Conservation (phyloP, 2,888 invertebrate genomes). For the Chromoteleia sp. region DNA sequence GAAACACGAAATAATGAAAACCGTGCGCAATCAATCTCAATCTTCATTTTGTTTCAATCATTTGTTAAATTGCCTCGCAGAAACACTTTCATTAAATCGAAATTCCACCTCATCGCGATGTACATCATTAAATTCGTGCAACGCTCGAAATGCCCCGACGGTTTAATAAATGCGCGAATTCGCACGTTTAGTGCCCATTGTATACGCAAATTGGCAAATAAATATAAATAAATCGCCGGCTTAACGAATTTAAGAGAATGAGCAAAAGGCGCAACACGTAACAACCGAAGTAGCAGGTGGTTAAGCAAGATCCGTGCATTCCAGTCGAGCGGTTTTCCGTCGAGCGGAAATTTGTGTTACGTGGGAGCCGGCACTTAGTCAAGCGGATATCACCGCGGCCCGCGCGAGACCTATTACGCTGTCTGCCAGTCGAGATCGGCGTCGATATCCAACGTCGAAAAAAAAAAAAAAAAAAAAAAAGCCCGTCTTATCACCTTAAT, state of each 20-base stretch:
- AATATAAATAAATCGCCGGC: constrained; percentile 46
- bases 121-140: constrained; percentile 38
- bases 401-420: constrained; percentile 32
- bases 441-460: constrained; percentile 4
- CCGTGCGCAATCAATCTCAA: constrained; percentile 30
- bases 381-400: constrained; percentile 32
- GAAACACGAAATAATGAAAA: constrained; percentile 25
- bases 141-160: constrained; percentile 6
- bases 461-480: constrained; percentile 54
- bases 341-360: constrained; percentile 64
- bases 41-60: constrained; percentile 47
- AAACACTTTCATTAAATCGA: constrained; percentile 29
- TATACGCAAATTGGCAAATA: constrained; percentile 54
- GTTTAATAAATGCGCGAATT: constrained; percentile 58
- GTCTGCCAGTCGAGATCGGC: constrained; percentile 35
- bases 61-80: constrained; percentile 18
- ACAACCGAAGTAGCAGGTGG: constrained; percentile 59
- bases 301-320: constrained; percentile 66
- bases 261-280: constrained; percentile 44
- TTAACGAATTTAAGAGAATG: constrained; percentile 56
- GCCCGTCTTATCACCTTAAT: constrained; percentile 55
- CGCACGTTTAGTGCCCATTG: constrained; percentile 56
- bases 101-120: constrained; percentile 22
- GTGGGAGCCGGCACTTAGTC: constrained; percentile 56
- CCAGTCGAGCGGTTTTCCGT: constrained; percentile 53